These are phyloP conservation scores for Agriopis marginaria DNA, from an alignment of 2,888 invertebrate genomes.

Conservation along the genomic window DNA sequence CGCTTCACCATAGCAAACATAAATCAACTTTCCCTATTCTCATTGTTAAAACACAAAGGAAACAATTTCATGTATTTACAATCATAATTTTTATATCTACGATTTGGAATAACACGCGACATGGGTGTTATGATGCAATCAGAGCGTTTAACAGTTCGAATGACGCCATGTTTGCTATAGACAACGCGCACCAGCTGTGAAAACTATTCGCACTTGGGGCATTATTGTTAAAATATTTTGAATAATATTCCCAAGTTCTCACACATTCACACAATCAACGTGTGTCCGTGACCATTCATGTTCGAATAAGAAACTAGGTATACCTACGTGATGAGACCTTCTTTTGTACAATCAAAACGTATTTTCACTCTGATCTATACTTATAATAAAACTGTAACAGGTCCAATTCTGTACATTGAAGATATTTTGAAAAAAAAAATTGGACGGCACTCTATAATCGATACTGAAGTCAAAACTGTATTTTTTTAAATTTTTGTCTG, in stretches of 20 bases:
- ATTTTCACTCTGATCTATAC: too few species aligned
- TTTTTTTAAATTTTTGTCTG: too few species aligned
- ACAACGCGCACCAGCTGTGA: constrained; percentile 43
- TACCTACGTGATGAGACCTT: too few species aligned
- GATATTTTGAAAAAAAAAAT: too few species aligned
- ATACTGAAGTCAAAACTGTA: too few species aligned
- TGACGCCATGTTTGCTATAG: constrained; percentile 41
- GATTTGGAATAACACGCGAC: constrained; percentile 29
- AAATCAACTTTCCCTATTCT: constrained; percentile 39
- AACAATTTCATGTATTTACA: constrained; percentile 35
- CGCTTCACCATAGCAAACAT: constrained; percentile 7
- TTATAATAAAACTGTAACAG: too few species aligned
- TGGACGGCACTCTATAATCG: too few species aligned
- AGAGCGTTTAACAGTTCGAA: constrained; percentile 31
- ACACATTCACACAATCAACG: constrained; percentile 18
- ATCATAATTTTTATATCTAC: constrained; percentile 27
- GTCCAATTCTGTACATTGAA: too few species aligned
- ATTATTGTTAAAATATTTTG: constrained; percentile 24
- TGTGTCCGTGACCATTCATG: not conserved
- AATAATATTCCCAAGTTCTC: constrained; percentile 13
- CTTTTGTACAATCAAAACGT: not conserved
- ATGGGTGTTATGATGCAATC: constrained; percentile 37
- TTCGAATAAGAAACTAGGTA: not conserved
- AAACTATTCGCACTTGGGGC: constrained; percentile 39
- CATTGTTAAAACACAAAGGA: constrained; percentile 29